Evolutionary conservation across 1,140 invertebrate species (phyloP), one percentile per base, ranked within the genome.

Genomic region (Danaus plexippus): DNA sequence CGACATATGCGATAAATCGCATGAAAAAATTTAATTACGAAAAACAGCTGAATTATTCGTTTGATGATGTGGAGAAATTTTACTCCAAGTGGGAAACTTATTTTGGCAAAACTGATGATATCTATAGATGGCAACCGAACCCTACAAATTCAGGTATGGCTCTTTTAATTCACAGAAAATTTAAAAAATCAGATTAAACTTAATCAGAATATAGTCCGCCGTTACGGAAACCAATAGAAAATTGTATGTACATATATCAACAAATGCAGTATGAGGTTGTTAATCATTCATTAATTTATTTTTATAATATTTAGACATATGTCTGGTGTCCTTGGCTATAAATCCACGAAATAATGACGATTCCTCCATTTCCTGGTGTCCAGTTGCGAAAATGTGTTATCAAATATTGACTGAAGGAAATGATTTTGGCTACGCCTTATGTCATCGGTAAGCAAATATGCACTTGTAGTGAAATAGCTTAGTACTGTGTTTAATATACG

Each of bases 381-480:
- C 18, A 13, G 49, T 71, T 22, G 40, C 43, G 1, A 15, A 65
- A 22, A 15, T 15, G 0, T 80, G 77, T 18, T 52, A 60, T 10
- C 11, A 53, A 8, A 58, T 71, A 12, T 9, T 80, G 13, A 43
- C 57, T 10, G 57, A 64, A 43, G 77, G 77, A 11, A 69, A 58
- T 8, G 59, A 75, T 50, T 71, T 68, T 48, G 75, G 75, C 8
- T 80, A 80, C 22, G 61, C 69, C 11, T 48, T 80, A 46, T 53
- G 55, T 12, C 77, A 78, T 54, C 71, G 77, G 77, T 80, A 47
- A 49, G 50, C 47, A 48, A 47, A n/a, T 43, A 40, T 57, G 22
- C 22, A 32, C 22, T 32, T 32, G 22, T 32, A 32, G 7, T 32
- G 22, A 32, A 32, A 32, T 32, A 32, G 7, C 22, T 32, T 32